Evolutionary conservation across 2,888 invertebrate genomes (phyloP).

Genomic region (Lasioglossum leucozonium): DNA sequence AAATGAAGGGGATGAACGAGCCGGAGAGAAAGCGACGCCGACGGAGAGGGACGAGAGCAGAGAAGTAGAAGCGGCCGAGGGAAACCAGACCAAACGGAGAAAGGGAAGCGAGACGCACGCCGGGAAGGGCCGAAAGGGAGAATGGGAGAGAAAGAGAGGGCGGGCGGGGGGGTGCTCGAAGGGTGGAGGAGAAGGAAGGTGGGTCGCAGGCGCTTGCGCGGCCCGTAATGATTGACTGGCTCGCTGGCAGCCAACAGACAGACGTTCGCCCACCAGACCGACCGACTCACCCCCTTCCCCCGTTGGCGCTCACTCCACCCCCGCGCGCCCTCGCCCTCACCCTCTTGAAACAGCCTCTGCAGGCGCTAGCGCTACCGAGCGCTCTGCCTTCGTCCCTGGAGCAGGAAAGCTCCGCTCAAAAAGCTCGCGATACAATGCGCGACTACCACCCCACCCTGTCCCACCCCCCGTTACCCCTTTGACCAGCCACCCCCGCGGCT

Average conservation of each 20-base stretch:
- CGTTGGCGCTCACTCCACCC: slow-evolving; percentile 54
- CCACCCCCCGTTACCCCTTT: slow-evolving; percentile 24
- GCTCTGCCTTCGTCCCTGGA: slow-evolving; percentile 62
- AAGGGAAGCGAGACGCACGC: slow-evolving; percentile 21
- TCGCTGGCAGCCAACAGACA: slow-evolving; percentile 85
- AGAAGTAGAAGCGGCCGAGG: slow-evolving; percentile 19
- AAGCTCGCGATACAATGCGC: slow-evolving; percentile 79
- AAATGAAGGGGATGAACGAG: slow-evolving; percentile 77
- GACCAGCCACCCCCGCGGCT: slow-evolving; percentile 42
- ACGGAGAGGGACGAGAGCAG: slow-evolving; percentile 44
- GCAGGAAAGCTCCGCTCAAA: slow-evolving; percentile 68
- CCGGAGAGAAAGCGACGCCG: slow-evolving; percentile 41
- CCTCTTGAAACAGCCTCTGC: slow-evolving; percentile 67
- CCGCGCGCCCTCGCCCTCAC: slow-evolving; percentile 50
- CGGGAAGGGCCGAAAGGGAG: slow-evolving; percentile 11
- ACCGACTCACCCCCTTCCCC: slow-evolving; percentile 74
- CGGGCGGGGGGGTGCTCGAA: slow-evolving; percentile 18
- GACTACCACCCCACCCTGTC: slow-evolving; percentile 51
- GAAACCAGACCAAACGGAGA: slow-evolving; percentile 18
- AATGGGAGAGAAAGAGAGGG: slow-evolving; percentile 34
- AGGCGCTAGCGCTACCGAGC: slow-evolving; percentile 53
- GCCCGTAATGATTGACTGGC: slow-evolving; percentile 85
- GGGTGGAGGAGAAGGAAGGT: slow-evolving; percentile 63
- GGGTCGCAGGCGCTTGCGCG: slow-evolving; percentile 81
- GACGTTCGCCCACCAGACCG: slow-evolving; percentile 83